A percentile compares a stretch with the other conserved stretches of the same genome.
These are phyloP conservation scores for Calidris pugnax DNA, from an alignment of 2,113 vertebrate species.

Conservation along the genomic window DNA sequence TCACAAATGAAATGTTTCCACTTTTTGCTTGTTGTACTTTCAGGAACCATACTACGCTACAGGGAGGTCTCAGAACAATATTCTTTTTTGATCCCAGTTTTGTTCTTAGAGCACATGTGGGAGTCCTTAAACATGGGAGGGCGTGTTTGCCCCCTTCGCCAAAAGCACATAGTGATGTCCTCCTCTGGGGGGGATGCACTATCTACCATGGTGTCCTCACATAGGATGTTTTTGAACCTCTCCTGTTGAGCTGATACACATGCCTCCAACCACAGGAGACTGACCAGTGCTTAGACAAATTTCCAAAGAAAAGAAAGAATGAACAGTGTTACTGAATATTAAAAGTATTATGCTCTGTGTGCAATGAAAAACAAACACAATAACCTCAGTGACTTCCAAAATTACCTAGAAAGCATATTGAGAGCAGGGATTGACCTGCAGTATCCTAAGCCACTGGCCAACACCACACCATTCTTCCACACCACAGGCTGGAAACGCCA, in stretches of 20 bases:
- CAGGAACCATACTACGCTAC: not conserved
- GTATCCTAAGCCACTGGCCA: not conserved
- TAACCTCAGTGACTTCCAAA: not conserved
- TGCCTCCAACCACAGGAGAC: not conserved
- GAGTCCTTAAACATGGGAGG: not conserved
- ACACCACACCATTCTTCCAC: not conserved
- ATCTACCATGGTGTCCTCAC: not conserved
- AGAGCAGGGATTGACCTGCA: not conserved
- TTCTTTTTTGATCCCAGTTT: not conserved
- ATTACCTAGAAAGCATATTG: not conserved
- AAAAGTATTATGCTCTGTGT: not conserved
- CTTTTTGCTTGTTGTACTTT: not conserved
- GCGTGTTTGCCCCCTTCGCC: rapidly evolving
- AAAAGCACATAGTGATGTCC: not conserved
- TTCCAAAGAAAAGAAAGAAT: not conserved
- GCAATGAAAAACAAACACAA: not conserved
- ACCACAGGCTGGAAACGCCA: not conserved
- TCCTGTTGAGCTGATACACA: not conserved
- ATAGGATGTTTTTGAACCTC: not conserved
- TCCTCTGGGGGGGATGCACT: not conserved
- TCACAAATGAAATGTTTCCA: not conserved
- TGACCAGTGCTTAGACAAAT: not conserved
- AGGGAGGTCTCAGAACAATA: not conserved
- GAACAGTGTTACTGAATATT: not conserved
- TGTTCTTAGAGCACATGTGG: not conserved